A percentile compares a stretch with the other conserved stretches of the same genome.
Conservation (phyloP, 2,113 vertebrate species). For the Pleuronectes platessa region DNA sequence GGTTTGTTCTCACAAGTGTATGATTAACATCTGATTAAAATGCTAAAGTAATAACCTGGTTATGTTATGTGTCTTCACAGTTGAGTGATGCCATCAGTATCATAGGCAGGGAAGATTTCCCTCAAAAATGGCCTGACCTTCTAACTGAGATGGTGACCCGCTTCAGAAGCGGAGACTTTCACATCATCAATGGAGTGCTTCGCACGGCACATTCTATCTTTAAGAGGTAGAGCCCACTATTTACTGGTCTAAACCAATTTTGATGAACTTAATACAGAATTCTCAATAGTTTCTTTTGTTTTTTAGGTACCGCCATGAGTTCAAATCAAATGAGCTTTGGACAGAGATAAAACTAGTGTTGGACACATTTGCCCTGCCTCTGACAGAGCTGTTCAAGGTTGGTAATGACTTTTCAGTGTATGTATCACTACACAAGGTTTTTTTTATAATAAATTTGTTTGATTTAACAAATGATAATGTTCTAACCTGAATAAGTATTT, state of each 20-base stretch:
- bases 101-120: slow-evolving; percentile 97
- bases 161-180: slow-evolving; percentile 97
- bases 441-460: background rate
- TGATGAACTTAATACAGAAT: background rate
- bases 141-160: slow-evolving; percentile 97
- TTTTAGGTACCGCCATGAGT: slow-evolving; percentile 96
- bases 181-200: slow-evolving; percentile 97
- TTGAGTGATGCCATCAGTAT: slow-evolving; percentile 99
- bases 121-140: slow-evolving; percentile 97
- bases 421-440: background rate
- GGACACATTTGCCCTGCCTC: slow-evolving; percentile 94
- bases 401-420: slow-evolving; percentile 6
- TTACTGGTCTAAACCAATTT: background rate
- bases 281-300: background rate
- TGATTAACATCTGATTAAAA: background rate
- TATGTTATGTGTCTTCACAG: slow-evolving; percentile 68
- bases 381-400: slow-evolving; percentile 98
- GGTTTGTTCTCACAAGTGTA: slow-evolving; percentile 74
- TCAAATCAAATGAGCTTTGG: slow-evolving; percentile 99
- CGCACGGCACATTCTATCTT: slow-evolving; percentile 97
- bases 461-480: background rate
- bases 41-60: background rate
- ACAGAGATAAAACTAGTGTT: slow-evolving; percentile 97
- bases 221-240: slow-evolving; percentile 86
- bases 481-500: background rate